These are phyloP conservation scores for Petaurus breviceps DNA, from an alignment of 2,113 vertebrate species.

Conservation along the genomic window DNA sequence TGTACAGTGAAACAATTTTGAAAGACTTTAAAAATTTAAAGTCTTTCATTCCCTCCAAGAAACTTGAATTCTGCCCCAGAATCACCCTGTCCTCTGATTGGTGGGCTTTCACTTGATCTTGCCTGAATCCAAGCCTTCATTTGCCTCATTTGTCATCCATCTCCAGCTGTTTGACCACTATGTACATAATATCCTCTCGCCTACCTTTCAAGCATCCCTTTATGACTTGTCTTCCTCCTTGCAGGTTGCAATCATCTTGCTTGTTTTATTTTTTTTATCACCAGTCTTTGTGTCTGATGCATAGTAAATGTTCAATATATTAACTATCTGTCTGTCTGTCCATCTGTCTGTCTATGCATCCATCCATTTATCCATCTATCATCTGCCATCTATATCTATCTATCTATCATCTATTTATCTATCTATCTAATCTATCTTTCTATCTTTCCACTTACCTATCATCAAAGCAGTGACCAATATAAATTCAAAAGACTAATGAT, in stretches of 20 bases:
- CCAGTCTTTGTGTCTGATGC: neutral
- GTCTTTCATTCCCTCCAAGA: neutral
- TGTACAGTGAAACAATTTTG: neutral
- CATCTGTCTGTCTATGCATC: too few relatives aligned
- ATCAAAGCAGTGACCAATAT: neutral
- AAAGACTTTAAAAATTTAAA: neutral
- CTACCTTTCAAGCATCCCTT: neutral
- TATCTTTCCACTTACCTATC: neutral
- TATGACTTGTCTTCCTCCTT: neutral
- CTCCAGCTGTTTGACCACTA: constrained; percentile 50
- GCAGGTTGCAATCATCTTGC: neutral
- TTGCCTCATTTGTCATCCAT: neutral
- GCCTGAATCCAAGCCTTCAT: constrained; percentile 59
- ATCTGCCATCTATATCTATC: neutral
- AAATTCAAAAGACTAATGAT: neutral
- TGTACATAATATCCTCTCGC: constrained; percentile 71
- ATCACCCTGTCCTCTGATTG: constrained; percentile 77
- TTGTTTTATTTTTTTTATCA: neutral
- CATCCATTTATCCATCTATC: neutral
- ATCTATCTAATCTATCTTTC: neutral
- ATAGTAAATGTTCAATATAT: neutral
- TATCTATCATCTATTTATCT: too few relatives aligned
- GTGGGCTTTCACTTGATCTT: constrained; percentile 76
- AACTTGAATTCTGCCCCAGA: too few relatives aligned
- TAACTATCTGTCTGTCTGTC: neutral